Conservation (phyloP, 2,888 invertebrate species). For the Nomada ferruginata region DNA sequence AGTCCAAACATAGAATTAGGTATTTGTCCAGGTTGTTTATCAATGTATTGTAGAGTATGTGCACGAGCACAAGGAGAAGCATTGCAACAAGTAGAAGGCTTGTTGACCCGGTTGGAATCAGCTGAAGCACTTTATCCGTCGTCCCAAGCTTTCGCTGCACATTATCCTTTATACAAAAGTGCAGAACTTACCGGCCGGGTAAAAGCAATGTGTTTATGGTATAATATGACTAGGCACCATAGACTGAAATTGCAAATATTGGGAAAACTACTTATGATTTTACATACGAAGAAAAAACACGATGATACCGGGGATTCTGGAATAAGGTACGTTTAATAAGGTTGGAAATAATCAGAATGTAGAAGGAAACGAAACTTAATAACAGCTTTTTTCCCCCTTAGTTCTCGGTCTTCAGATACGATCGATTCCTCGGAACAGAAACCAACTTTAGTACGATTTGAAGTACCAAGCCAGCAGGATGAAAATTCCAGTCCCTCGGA, state of each 20-base stretch:
- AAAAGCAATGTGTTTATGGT: constrained; percentile 95
- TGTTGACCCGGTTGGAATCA: constrained; percentile 90
- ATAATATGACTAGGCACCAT: constrained; percentile 94
- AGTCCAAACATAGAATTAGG: constrained; percentile 72
- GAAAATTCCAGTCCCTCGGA: constrained; percentile 84
- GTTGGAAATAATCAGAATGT: neutral
- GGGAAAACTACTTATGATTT: constrained; percentile 87
- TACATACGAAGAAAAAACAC: constrained; percentile 77
- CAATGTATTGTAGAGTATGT: constrained; percentile 90
- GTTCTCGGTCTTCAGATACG: constrained; percentile 77
- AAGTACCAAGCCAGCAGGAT: constrained; percentile 71
- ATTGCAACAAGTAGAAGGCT: constrained; percentile 89
- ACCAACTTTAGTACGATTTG: constrained; percentile 74
- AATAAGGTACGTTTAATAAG: constrained; percentile 63
- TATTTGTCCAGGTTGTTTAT: constrained; percentile 88
- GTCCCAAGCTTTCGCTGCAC: constrained; percentile 90
- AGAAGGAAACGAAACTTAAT: neutral
- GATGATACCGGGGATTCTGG: constrained; percentile 77
- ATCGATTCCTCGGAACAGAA: constrained; percentile 70
- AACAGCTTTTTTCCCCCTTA: constrained; percentile 45
- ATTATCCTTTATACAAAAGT: constrained; percentile 90
- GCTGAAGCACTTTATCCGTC: constrained; percentile 94
- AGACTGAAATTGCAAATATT: constrained; percentile 91
- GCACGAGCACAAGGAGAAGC: constrained; percentile 90
- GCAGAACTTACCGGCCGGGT: constrained; percentile 88